Evolutionary conservation across 2,113 vertebrate species (phyloP).

Genomic region (Apus apus): DNA sequence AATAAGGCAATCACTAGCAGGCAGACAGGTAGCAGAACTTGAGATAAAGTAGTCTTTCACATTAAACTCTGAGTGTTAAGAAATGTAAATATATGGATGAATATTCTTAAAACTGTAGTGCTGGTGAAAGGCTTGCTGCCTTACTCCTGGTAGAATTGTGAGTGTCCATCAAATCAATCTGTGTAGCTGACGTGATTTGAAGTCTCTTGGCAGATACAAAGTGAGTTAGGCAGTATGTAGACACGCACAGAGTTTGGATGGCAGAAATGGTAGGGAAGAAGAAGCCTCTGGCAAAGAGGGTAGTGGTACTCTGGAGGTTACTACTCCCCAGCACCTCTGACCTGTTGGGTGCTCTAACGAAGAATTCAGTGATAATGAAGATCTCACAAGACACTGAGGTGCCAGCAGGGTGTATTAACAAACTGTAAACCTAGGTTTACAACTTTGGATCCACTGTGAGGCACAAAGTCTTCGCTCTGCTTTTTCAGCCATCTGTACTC

Average conservation of each 20-base stretch:
- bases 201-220: neutral
- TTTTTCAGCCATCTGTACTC: neutral
- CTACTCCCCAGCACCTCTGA: neutral
- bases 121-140: neutral
- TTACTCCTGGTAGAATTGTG: neutral
- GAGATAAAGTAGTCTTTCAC: neutral
- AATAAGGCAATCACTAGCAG: rapidly evolving
- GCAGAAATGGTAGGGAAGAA: neutral
- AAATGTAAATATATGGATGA: neutral
- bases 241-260: neutral
- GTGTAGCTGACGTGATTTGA: neutral
- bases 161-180: neutral
- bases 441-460: neutral
- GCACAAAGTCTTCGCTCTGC: neutral
- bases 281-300: neutral
- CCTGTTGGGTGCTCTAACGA: neutral
- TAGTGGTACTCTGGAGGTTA: neutral
- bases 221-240: neutral
- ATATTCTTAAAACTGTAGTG: neutral
- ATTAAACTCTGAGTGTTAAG: neutral
- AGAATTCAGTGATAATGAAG: neutral
- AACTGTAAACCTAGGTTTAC: neutral
- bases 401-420: neutral
- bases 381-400: neutral
- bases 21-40: neutral